phyloP scores from a whole-genome alignment of 2,797 vertebrate species.

The Bucorvus abyssinicus region DNA sequence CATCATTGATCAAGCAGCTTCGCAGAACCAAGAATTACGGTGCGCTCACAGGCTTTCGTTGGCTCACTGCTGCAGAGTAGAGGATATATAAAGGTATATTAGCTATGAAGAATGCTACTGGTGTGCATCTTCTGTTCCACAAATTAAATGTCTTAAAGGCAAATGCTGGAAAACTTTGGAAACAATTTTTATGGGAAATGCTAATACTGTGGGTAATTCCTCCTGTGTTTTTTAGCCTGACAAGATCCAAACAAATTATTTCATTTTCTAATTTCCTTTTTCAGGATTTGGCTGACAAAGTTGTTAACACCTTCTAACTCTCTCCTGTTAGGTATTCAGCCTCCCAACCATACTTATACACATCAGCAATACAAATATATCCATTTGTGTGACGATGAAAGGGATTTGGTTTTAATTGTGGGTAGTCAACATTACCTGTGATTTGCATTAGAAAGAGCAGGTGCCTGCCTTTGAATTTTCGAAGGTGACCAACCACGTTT shows the following conservation, averaged over 20 bases:
- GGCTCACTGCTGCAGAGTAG: background rate
- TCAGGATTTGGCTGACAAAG: background rate
- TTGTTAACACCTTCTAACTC: background rate
- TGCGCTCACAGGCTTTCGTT: background rate
- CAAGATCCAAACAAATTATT: background rate
- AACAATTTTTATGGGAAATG: background rate
- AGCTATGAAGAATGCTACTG: background rate
- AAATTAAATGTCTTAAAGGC: background rate
- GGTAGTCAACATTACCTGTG: background rate
- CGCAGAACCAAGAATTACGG: background rate
- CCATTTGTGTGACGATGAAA: background rate
- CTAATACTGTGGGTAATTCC: background rate
- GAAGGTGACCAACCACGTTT: conserved; percentile 36
- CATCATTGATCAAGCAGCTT: conserved; percentile 13
- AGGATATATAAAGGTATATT: background rate
- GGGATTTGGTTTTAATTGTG: background rate
- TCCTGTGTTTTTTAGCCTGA: background rate
- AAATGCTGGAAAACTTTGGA: background rate
- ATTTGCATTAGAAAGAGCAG: conserved; percentile 52
- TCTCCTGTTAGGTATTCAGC: background rate
- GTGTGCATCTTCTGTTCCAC: background rate
- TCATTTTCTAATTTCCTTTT: background rate
- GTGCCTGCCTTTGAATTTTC: conserved; percentile 58
- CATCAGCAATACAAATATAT: background rate
- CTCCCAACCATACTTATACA: background rate